A percentile compares a stretch with the other conserved stretches of the same genome.
Conservation (phyloP, 1,140 invertebrate species). For the Macrosteles quadrilineatus region DNA sequence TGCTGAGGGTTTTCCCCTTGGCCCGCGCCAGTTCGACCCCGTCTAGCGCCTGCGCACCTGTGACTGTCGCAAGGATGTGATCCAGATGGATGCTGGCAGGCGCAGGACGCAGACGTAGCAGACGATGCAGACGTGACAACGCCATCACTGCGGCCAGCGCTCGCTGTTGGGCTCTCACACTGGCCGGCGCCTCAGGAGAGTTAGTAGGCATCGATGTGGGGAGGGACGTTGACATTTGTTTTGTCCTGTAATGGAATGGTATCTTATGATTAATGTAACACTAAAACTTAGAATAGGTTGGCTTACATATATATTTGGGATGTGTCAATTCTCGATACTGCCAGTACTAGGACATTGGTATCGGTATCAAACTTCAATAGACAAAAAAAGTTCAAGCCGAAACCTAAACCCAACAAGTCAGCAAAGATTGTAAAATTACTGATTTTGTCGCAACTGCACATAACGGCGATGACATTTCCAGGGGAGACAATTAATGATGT, state of each 20-base stretch:
- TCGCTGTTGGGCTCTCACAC: conserved; percentile 56
- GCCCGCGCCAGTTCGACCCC: conserved; percentile 17
- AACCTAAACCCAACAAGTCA: too few relatives aligned
- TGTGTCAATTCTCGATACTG: too few relatives aligned
- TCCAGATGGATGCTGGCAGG: conserved; percentile 83
- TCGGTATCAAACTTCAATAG: too few relatives aligned
- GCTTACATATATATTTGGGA: too few relatives aligned
- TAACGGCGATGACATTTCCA: too few relatives aligned
- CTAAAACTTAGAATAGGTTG: background rate
- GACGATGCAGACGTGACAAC: conserved; percentile 70
- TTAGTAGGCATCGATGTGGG: too few relatives aligned
- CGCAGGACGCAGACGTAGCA: conserved; percentile 75
- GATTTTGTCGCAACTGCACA: too few relatives aligned
- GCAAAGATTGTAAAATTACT: too few relatives aligned
- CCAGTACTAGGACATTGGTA: too few relatives aligned
- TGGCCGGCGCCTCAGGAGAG: conserved; percentile 13
- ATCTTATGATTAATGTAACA: background rate
- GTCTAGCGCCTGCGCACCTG: conserved; percentile 15
- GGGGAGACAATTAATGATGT: too few relatives aligned
- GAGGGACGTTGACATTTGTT: too few relatives aligned
- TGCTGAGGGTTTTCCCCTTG: conserved; percentile 37
- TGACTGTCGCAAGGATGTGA: conserved; percentile 61
- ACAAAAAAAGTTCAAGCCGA: too few relatives aligned
- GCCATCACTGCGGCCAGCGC: conserved; percentile 80
- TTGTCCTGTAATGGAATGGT: background rate